Base-by-base conservation (phyloP, 2,797 vertebrate genomes). In the Hephaestus fuliginosus region DNA sequence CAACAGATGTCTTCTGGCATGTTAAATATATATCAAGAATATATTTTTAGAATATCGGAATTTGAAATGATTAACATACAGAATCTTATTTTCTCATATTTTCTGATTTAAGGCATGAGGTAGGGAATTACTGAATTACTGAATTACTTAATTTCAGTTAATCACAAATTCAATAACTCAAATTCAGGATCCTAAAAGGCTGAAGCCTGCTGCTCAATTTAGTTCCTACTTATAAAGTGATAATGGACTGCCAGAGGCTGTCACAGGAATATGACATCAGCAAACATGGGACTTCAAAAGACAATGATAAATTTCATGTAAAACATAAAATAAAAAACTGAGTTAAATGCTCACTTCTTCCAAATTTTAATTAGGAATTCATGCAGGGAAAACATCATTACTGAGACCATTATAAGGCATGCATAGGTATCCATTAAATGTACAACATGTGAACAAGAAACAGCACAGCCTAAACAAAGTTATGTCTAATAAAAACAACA, bases 401-500 rank as follows among this genome's bases (percentile, higher is more conserved):
- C 56, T 72, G 28, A 43, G 30, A 76, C 17, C 43, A 69, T 13
- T 17, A 43, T 57, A 44, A 74, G 6, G 12, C 85, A 92, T 92
- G 89, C 87, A 89, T 51, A 77, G 39, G 3, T 70, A 62, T 52
- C 3, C 11, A 2, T 43, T n/a, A 52, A 7, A 73, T 49, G 11
- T 43, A 72, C 5, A 75, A 6, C 41, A 64, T 56, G 48, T 71
- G 41, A 12, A 76, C 43, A 17, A 62, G 48, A 6, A 52, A 18
- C 43, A 11, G 33, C 64, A 70, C 49, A 14, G 15, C n/a, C 51
- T 70, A 57, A 82, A 72, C 1, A 18, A 75, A 67, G 20, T 28
- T 41, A 66, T 48, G 63, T 70, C 46, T 17, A 56, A 94, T 79
- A 86, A 94, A 92, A 90, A 94, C 90, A 93, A 89, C 87, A 96